Evolutionary conservation across 2,888 invertebrate species (phyloP), one percentile per base, ranked within the genome.

Genomic region (Phragmatobia fuliginosa): DNA sequence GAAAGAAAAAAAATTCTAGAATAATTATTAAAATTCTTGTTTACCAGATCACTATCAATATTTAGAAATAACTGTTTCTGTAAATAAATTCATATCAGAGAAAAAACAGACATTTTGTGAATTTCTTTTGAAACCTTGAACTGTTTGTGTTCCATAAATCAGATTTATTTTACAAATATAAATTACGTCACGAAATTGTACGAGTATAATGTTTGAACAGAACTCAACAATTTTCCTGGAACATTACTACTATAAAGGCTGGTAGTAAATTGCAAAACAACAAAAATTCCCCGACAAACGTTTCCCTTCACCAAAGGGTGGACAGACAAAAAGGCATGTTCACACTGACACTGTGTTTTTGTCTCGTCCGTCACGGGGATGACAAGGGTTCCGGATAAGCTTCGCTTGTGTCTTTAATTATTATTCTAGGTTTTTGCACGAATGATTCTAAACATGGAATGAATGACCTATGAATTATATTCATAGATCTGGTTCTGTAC

Each of bases 361-460:
- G 88, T 88, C 85, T 86, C 86, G 85, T 88, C 85, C 84, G 86
- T 88, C 87, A 87, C 83, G 80, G 79, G 71, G 72, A 76, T 88
- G 88, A 88, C 88, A 87, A 85, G 88, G 88, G 88, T 88, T 77
- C 72, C 73, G 78, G 81, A 85, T 84, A 84, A 85, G 84, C 81
- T 62, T 72, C 77, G 81, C 79, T 66, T 78, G 85, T 85, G 86
- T 82, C 86, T 87, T 88, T 88, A 88, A 88, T 88, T 87, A 88
- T 88, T 87, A 88, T 88, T 87, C 86, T 79, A 81, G 77, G 78
- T 87, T 88, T 86, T 86, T 87, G 85, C 86, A 82, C 83, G 80
- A 85, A 69, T 80, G 83, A 84, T 81, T 86, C 80, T 82, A 77
- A 87, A 87, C 86, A 85, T 83, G 82, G 76, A 81, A 75, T 79